phyloP scores from a whole-genome alignment of 2,797 vertebrate genomes.

The Lepilemur ruficaudatus region DNA sequence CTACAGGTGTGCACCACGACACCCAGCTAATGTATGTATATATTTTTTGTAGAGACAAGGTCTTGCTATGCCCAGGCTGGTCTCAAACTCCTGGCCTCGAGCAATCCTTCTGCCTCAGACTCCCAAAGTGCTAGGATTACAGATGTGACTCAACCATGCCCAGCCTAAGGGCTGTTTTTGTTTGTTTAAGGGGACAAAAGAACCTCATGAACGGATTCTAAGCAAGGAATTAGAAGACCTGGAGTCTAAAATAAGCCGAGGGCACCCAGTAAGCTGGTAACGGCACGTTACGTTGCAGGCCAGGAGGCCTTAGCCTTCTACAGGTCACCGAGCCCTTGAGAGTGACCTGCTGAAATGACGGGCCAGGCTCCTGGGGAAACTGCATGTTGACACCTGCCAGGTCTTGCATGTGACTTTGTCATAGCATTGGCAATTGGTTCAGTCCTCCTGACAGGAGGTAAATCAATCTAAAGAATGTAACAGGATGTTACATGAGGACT shows the following conservation, averaged over 20 bases:
- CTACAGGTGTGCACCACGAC: background rate
- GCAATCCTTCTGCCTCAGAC: background rate
- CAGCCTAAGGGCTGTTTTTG: background rate
- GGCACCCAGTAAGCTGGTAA: background rate
- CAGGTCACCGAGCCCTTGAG: background rate
- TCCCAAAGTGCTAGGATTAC: background rate
- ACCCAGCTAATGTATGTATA: background rate
- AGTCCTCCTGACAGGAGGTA: background rate
- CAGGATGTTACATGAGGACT: background rate
- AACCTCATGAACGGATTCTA: background rate
- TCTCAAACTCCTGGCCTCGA: background rate
- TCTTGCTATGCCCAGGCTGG: background rate
- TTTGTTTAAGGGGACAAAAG: background rate
- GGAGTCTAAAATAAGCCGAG: background rate
- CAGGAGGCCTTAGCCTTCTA: background rate
- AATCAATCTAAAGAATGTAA: background rate
- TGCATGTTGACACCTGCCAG: rapidly evolving
- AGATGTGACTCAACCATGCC: background rate
- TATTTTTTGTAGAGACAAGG: background rate
- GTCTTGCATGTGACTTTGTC: background rate
- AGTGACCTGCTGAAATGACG: background rate
- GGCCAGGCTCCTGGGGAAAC: background rate
- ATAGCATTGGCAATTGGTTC: background rate
- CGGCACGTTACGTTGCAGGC: rapidly evolving
- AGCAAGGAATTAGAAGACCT: background rate